Evolutionary conservation across 2,113 vertebrate species (phyloP).

Genomic region (Cromileptes altivelis): DNA sequence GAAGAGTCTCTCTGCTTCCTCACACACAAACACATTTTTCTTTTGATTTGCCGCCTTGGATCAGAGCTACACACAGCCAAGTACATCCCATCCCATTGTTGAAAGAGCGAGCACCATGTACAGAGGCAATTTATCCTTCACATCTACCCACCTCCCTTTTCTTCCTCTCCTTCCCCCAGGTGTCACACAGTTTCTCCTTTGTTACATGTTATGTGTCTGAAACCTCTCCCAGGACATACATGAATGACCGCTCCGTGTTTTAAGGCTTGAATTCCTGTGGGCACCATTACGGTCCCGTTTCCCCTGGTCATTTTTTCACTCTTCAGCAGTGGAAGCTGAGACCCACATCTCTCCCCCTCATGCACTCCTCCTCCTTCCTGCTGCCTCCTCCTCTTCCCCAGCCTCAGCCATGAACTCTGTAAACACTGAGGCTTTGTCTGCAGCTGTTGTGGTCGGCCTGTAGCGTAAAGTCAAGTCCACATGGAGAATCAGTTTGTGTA

Average conservation of each 20-base stretch:
- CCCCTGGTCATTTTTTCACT: constrained; percentile 57
- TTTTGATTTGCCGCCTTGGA: constrained; percentile 25
- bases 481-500: constrained; percentile 33
- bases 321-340: constrained; percentile 51
- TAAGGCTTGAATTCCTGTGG: constrained; percentile 68
- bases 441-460: constrained; percentile 63
- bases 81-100: constrained; percentile 20
- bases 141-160: neutral
- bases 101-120: constrained; percentile 21
- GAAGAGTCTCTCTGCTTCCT: constrained; percentile 7
- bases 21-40: constrained; percentile 34
- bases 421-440: constrained; percentile 65
- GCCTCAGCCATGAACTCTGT: constrained; percentile 49
- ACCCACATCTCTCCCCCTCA: constrained; percentile 13
- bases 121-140: constrained; percentile 26
- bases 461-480: constrained; percentile 22
- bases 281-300: constrained; percentile 55
- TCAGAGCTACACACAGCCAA: constrained; percentile 5
- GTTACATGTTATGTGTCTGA: constrained; percentile 18
- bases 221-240: constrained; percentile 35
- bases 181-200: constrained; percentile 26
- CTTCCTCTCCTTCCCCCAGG: neutral
- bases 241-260: constrained; percentile 47
- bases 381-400: constrained; percentile 45
- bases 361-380: constrained; percentile 49